These are phyloP conservation scores for Porites rus DNA, from an alignment of 92 coral and sea anemone genomes.

Conservation along the genomic window DNA sequence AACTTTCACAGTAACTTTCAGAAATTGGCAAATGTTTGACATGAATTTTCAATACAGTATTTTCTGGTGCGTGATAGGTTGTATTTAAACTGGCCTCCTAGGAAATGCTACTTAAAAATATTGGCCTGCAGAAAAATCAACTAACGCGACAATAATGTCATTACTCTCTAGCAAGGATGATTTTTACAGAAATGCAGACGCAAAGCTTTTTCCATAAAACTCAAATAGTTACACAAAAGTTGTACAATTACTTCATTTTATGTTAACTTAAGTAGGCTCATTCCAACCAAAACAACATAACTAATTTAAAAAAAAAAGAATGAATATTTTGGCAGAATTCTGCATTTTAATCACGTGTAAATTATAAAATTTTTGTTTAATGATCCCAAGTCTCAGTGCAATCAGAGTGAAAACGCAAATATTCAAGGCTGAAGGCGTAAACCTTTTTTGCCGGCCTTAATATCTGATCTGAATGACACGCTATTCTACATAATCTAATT, in stretches of 20 bases:
- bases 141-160: conserved; percentile 1
- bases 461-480: neutral
- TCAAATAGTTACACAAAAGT: neutral
- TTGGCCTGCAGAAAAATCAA: neutral
- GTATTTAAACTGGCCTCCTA: neutral
- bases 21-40: conserved; percentile 1
- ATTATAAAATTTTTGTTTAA: neutral
- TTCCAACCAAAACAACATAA: neutral
- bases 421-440: too few species aligned
- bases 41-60: neutral
- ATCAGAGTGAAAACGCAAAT: neutral
- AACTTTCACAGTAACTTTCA: neutral
- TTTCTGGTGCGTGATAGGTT: conserved; percentile 3
- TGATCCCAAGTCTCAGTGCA: neutral
- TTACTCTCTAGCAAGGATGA: neutral
- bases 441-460: neutral
- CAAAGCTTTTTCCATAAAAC: neutral
- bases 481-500: neutral
- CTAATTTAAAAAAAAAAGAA: neutral
- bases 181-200: neutral
- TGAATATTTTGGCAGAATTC: neutral
- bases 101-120: conserved; percentile 23
- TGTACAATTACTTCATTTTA: neutral
- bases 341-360: too few species aligned
- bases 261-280: neutral